Evolutionary conservation across 1,140 invertebrate genomes (phyloP).

Genomic region (Leptoteleia sp.): DNA sequence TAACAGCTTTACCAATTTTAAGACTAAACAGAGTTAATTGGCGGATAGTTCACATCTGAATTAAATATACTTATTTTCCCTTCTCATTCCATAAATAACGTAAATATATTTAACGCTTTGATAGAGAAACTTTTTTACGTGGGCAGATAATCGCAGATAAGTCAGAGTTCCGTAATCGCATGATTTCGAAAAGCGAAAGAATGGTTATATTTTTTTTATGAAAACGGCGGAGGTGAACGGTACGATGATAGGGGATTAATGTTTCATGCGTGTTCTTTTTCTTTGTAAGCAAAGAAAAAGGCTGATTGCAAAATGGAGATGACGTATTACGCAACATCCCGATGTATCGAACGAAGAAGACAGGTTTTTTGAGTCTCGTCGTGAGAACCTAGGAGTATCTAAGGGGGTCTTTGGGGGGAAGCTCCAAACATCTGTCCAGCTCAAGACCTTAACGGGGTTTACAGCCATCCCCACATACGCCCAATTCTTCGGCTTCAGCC

Average conservation of each 20-base stretch:
- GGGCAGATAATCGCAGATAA: slow-evolving; percentile 15
- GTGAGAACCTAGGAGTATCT: slow-evolving; percentile 51
- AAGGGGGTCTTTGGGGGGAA: slow-evolving; percentile 47
- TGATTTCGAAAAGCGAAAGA: slow-evolving; percentile 29
- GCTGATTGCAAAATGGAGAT: slow-evolving; percentile 35
- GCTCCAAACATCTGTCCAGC: slow-evolving; percentile 64
- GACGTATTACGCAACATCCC: slow-evolving; percentile 43
- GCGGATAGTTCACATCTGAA: no score
- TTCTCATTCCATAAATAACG: no score
- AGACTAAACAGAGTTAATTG: no score
- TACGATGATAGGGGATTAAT: slow-evolving; percentile 24
- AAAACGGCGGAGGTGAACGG: not conserved
- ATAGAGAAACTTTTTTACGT: no score
- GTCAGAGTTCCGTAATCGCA: slow-evolving; percentile 24
- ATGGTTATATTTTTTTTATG: no score
- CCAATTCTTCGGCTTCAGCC: slow-evolving; percentile 26
- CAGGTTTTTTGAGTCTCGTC: slow-evolving; percentile 49
- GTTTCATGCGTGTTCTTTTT: slow-evolving; percentile 10
- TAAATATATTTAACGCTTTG: no score
- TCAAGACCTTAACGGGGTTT: slow-evolving; percentile 59
- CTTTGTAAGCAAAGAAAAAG: not conserved
- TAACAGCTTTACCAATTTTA: no score
- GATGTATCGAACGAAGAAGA: slow-evolving; percentile 36
- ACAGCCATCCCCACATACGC: slow-evolving; percentile 33
- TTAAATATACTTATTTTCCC: no score